Evolutionary conservation across 2,888 invertebrate genomes (phyloP).

Genomic region (Biston betularia): DNA sequence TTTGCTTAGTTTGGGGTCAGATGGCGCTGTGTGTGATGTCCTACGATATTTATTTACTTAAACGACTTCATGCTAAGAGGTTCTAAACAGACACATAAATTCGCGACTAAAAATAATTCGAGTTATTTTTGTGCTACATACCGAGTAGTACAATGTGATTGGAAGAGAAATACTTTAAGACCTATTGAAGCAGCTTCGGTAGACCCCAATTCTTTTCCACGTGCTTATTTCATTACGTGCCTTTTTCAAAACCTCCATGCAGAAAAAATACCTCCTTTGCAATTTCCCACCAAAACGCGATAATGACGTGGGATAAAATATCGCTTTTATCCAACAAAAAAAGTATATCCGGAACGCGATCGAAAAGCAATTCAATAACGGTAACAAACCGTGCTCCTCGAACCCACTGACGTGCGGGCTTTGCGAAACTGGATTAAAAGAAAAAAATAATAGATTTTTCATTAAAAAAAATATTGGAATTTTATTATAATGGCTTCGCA

Average conservation of each 20-base stretch:
- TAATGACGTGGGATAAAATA: slow-evolving; percentile 27
- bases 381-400: slow-evolving; percentile 38
- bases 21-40: no score
- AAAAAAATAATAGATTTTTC: neutral
- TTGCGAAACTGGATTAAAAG: slow-evolving; percentile 2
- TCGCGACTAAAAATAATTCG: no score
- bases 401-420: slow-evolving; percentile 1
- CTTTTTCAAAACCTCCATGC: neutral
- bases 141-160: no score
- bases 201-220: neutral
- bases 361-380: slow-evolving; percentile 57
- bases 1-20: no score
- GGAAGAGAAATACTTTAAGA: neutral
- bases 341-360: slow-evolving; percentile 53
- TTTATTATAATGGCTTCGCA: no score
- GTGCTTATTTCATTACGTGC: slow-evolving; percentile 4
- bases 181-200: neutral
- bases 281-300: slow-evolving; percentile 25
- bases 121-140: no score
- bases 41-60: no score
- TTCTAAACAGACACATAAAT: no score
- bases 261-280: slow-evolving; percentile 19
- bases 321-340: slow-evolving; percentile 26
- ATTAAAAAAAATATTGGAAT: no score
- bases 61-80: no score